Evolutionary conservation across 2,113 vertebrate genomes (phyloP).

Genomic region (Sapayoa aenigma): DNA sequence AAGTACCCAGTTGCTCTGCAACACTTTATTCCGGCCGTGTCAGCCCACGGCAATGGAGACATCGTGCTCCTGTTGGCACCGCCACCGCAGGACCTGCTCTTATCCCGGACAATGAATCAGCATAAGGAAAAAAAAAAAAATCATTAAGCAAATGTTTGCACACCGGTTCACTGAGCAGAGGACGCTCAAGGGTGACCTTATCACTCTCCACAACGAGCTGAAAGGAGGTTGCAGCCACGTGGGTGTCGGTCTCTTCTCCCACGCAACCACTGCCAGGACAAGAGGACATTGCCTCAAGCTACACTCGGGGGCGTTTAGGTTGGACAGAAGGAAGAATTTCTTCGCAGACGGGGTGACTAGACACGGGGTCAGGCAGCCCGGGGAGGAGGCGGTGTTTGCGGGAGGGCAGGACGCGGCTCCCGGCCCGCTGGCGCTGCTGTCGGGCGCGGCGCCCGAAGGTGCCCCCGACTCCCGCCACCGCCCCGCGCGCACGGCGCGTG

Average conservation of each 20-base stretch:
- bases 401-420: not conserved
- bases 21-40: fast-evolving
- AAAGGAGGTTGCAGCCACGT: not conserved
- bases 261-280: not conserved
- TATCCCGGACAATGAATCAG: not conserved
- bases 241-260: not conserved
- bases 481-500: not conserved
- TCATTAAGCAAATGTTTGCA: not conserved
- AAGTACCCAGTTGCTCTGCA: fast-evolving
- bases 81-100: fast-evolving
- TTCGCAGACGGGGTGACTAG: not conserved
- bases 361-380: not conserved
- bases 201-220: too few species aligned
- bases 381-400: not conserved
- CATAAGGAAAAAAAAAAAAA: not conserved
- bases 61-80: not conserved
- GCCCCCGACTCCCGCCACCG: not conserved
- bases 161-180: not conserved
- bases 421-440: too few species aligned
- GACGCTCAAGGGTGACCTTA: not conserved
- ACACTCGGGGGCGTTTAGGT: not conserved
- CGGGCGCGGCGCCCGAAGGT: not conserved
- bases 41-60: fast-evolving
- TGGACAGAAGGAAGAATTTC: not conserved
- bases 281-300: not conserved